phyloP scores from a whole-genome alignment of 2,797 vertebrate species.

The Novumbra hubbsi region DNA sequence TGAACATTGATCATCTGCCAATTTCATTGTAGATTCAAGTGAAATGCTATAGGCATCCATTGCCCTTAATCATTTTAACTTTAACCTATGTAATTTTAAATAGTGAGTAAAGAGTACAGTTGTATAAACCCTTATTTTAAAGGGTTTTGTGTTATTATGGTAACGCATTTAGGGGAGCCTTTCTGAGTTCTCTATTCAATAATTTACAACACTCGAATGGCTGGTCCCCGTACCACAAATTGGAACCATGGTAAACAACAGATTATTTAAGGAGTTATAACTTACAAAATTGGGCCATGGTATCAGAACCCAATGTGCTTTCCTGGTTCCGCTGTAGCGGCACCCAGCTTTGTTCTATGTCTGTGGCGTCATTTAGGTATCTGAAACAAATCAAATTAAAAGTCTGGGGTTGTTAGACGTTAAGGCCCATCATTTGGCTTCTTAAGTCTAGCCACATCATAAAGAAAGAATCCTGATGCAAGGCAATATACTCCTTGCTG shows the following conservation, averaged over 20 bases:
- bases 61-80: neutral
- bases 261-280: neutral
- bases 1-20: neutral
- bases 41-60: neutral
- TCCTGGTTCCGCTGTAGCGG: neutral
- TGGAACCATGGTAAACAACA: neutral
- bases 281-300: neutral
- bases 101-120: neutral
- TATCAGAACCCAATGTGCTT: neutral
- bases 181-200: neutral
- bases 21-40: neutral
- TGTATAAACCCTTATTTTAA: neutral
- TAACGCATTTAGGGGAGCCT: neutral
- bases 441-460: constrained; percentile 7
- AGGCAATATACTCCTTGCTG: neutral
- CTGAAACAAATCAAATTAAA: neutral
- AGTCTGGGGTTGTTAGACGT: neutral
- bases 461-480: constrained; percentile 5
- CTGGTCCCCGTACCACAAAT: neutral
- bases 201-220: neutral
- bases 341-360: neutral
- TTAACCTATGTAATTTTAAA: neutral
- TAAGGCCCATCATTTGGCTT: neutral
- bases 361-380: neutral
- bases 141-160: neutral